Conservation (phyloP, 2,888 invertebrate species). For the Petrolisthes cinctipes region DNA sequence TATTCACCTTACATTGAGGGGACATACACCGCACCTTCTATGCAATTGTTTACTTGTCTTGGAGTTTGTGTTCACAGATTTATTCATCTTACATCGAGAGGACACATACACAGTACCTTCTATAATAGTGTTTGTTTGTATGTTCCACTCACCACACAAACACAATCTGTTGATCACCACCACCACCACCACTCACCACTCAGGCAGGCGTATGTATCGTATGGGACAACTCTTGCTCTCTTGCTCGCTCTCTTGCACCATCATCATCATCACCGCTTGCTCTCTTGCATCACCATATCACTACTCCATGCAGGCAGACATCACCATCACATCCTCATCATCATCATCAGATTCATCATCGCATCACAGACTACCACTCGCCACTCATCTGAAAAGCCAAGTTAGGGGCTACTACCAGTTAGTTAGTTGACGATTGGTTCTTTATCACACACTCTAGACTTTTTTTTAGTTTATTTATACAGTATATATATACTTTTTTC, state of each 20-base stretch:
- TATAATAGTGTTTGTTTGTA: slow-evolving; percentile 16
- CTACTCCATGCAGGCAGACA: slow-evolving; percentile 59
- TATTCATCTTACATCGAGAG: no score
- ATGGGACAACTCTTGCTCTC: no score
- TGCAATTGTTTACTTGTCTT: no score
- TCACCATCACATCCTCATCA: slow-evolving; percentile 40
- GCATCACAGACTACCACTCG: slow-evolving; percentile 60
- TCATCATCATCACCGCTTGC: neutral
- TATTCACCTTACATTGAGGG: no score
- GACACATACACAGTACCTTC: no score
- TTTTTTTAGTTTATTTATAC: no score
- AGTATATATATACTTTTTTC: slow-evolving; percentile 29
- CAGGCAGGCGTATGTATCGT: slow-evolving; percentile 41
- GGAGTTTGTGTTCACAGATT: no score
- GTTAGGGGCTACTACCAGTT: slow-evolving; percentile 65
- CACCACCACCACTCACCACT: slow-evolving; percentile 61
- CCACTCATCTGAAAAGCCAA: slow-evolving; percentile 65
- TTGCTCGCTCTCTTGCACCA: neutral
- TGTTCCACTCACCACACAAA: slow-evolving; percentile 60
- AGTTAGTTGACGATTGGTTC: slow-evolving; percentile 11
- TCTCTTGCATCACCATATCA: slow-evolving; percentile 40
- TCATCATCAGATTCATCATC: slow-evolving; percentile 54
- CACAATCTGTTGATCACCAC: slow-evolving; percentile 56
- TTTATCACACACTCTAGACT: no score
- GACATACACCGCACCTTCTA: no score